Base-by-base conservation (phyloP, 2,888 invertebrate genomes). In the Matsumyia berberina region DNA sequence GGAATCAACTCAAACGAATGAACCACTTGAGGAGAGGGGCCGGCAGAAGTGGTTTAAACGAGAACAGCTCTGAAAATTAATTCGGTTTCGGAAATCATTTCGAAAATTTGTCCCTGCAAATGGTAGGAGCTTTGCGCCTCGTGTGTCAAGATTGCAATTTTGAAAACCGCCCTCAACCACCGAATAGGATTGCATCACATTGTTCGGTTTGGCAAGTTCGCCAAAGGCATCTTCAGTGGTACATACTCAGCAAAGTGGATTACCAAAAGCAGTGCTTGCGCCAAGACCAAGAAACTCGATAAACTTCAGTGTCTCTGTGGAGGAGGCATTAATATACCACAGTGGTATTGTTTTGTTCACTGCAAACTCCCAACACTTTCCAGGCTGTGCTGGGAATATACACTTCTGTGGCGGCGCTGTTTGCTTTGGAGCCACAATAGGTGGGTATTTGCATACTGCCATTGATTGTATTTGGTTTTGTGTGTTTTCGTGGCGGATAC, bases 261-360 rank as follows among this genome's bases (percentile, higher is more conserved):
- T 24, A n/a, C 24, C 49, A 49, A 24, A n/a, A 49, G 24, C n/a
- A 49, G 46, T 11, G 24, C 46, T 46, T 46, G 2, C 11, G 19
- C 19, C 46, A 19, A 46, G 46, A 7, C 24, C 24, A 6, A 5
- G 24, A 6, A 49, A 49, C 24, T 49, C 49, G n/a, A 49, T 49
- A 49, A 29, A 29, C 49, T n/a, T n/a, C 3, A n/a, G 49, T 49
- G 49, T 29, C 49, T 49, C 29, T 29, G 24, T n/a, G 29, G 49
- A 29, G 24, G 24, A 24, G 49, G n/a, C 49, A 49, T 49, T 49
- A 24, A 49, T 49, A 29, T 49, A 24, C 49, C 8, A 24, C 29
- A n/a, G n/a, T 49, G 49, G 49, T 49, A n/a, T 29, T 29, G 29
- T 46, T 46, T 19, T 19, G 2, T 8, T 19, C 19, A 19, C 46